These are phyloP conservation scores for Dryas iulia DNA, from an alignment of 1,140 invertebrate genomes.

Conservation along the genomic window DNA sequence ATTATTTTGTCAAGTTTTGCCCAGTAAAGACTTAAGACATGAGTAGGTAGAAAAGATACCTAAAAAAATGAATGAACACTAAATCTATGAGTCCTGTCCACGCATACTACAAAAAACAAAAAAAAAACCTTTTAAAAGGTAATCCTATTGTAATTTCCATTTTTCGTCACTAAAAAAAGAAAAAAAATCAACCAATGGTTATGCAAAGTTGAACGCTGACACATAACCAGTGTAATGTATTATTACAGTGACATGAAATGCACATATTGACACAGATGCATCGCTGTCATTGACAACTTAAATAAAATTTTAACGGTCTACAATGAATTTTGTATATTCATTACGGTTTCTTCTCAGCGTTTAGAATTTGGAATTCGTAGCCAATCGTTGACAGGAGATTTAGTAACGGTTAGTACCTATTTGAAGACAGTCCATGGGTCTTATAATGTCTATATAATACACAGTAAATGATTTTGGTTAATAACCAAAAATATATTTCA, in stretches of 20 bases:
- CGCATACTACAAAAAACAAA: too few species aligned
- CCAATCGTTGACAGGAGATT: constrained; percentile 23
- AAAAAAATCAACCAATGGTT: background rate
- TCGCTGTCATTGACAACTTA: constrained; percentile 31
- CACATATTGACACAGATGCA: constrained; percentile 55
- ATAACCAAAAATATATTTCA: too few species aligned
- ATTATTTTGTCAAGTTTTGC: too few species aligned
- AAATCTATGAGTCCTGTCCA: too few species aligned
- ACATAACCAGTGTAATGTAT: background rate
- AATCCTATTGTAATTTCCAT: too few species aligned
- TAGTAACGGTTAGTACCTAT: background rate
- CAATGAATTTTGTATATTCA: constrained; percentile 48
- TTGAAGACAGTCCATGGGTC: background rate
- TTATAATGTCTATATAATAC: background rate
- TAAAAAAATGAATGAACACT: too few species aligned
- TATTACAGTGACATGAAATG: background rate
- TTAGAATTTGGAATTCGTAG: constrained; percentile 52
- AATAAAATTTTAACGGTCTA: constrained; percentile 51
- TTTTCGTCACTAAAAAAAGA: background rate
- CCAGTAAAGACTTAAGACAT: too few species aligned
- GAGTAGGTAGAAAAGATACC: too few species aligned
- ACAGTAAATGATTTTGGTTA: too few species aligned
- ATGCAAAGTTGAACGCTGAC: background rate
- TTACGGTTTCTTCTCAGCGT: constrained; percentile 39
- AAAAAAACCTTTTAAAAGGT: too few species aligned